Base-by-base conservation (phyloP, 2,888 invertebrate species). In the Acanthosepion lycidas region DNA sequence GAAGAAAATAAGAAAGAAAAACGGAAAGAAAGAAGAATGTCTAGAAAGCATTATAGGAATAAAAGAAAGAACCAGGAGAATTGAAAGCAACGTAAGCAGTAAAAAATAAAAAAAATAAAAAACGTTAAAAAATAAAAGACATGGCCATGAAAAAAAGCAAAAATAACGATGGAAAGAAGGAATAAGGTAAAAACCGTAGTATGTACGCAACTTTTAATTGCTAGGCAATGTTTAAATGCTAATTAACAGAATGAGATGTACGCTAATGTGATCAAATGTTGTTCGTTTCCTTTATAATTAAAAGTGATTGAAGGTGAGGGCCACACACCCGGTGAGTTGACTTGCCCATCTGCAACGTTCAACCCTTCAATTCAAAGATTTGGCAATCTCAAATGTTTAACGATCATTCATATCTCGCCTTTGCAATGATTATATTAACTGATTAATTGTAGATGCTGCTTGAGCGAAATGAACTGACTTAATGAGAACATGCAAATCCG, bases 211-310 rank as follows among this genome's bases (percentile, higher is more conserved):
- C 78, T 78, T 78, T n/a, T 78, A 78, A 78, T 78, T 78, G n/a
- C 78, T 78, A 15, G 12, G 78, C 78, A 78, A 78, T 78, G 78
- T 78, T 78, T 78, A 78, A 78, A 78, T 33, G 78, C 78, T 78
- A 78, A 78, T 78, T 78, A 78, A n/a, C 78, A 78, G 78, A 78
- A 33, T 78, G 78, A 33, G 12, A 78, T n/a, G n/a, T 78, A 78
- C 78, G 33, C 78, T 78, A 78, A 78, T 78, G 78, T n/a, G 78
- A 78, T n/a, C 78, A 78, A n/a, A 33, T 78, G 78, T 78, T 78
- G 9, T n/a, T 78, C 78, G 8, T n/a, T 78, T 15, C 78, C n/a
- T 78, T 78, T 78, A 78, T 78, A 78, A 78, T 78, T 78, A 78
- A 78, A 78, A 12, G 5, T 78, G n/a, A 78, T 78, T 78, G 78